phyloP scores from a whole-genome alignment of 1,140 invertebrate species.

The Phocides pigmalion region DNA sequence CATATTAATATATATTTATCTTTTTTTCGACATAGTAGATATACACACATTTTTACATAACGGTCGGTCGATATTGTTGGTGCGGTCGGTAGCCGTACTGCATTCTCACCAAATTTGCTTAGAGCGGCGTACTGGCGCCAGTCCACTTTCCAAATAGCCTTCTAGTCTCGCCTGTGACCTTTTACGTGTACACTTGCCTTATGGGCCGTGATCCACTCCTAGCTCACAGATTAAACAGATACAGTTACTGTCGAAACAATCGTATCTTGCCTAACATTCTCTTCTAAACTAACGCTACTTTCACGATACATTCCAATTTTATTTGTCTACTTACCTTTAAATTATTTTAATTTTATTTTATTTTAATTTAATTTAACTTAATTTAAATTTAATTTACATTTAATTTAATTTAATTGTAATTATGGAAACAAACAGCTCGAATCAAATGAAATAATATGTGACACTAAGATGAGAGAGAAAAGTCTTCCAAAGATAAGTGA shows the following conservation, averaged over 20 bases:
- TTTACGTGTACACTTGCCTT: conserved; percentile 71
- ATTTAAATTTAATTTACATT: too few species aligned
- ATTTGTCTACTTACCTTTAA: too few species aligned
- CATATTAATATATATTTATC: too few species aligned
- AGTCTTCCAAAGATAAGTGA: too few species aligned
- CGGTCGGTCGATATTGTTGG: not conserved
- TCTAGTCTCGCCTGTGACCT: conserved; percentile 80
- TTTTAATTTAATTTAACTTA: too few species aligned
- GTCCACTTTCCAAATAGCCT: conserved; percentile 80
- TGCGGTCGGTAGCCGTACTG: conserved; percentile 28
- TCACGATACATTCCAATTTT: conserved; percentile 13
- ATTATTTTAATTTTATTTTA: too few species aligned
- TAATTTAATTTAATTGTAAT: too few species aligned
- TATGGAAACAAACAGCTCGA: too few species aligned
- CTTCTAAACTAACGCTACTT: not conserved
- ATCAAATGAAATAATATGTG: too few species aligned
- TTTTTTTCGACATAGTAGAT: too few species aligned
- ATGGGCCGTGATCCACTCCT: conserved; percentile 60
- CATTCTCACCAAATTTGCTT: conserved; percentile 75
- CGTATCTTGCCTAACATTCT: conserved; percentile 4
- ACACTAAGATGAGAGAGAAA: too few species aligned
- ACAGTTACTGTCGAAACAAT: conserved; percentile 22
- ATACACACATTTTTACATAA: too few species aligned
- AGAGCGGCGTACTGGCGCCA: conserved; percentile 68
- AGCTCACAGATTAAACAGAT: conserved; percentile 49